Conservation (phyloP, 2,797 vertebrate genomes). For the Anguilla pacifica region DNA sequence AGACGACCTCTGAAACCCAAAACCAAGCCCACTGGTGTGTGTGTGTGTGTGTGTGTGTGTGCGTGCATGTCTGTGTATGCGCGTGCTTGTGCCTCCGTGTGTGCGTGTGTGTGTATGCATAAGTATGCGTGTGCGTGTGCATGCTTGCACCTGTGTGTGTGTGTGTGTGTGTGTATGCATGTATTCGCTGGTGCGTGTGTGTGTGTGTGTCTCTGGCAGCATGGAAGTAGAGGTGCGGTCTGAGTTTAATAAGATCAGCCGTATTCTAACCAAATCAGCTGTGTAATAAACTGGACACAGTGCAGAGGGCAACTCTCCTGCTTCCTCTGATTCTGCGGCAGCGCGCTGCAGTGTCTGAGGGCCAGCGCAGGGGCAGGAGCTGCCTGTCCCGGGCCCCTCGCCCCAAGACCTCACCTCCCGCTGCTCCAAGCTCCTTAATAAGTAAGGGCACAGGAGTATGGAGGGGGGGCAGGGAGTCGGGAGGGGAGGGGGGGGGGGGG, state of each 20-base stretch:
- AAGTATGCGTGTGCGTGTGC: conserved; percentile 23
- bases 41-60: conserved; percentile 20
- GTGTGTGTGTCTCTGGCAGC: conserved; percentile 23
- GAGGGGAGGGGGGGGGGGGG: not conserved
- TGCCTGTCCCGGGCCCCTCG: not conserved
- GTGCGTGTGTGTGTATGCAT: conserved; percentile 19
- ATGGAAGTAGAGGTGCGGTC: not conserved
- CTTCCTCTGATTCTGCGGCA: not conserved
- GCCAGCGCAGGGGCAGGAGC: no score
- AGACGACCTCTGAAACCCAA: not conserved
- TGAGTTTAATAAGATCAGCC: not conserved
- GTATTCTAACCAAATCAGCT: not conserved
- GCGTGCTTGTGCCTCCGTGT: conserved; percentile 25
- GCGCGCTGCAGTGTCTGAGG: not conserved
- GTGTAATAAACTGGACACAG: not conserved
- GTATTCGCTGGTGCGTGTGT: not conserved
- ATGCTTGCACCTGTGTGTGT: conserved; percentile 13
- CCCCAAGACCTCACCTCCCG: not conserved
- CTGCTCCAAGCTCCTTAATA: conserved; percentile 6
- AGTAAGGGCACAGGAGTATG: not conserved
- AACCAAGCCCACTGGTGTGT: not conserved
- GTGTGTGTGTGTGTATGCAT: conserved; percentile 10
- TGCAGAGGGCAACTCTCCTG: not conserved
- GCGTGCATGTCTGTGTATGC: not conserved
- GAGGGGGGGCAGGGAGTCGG: conserved; percentile 3